Percentiles rank a stretch among this genome's conserved stretches.
phyloP scores from a whole-genome alignment of 2,888 invertebrate species.

The Malacosoma neustria region DNA sequence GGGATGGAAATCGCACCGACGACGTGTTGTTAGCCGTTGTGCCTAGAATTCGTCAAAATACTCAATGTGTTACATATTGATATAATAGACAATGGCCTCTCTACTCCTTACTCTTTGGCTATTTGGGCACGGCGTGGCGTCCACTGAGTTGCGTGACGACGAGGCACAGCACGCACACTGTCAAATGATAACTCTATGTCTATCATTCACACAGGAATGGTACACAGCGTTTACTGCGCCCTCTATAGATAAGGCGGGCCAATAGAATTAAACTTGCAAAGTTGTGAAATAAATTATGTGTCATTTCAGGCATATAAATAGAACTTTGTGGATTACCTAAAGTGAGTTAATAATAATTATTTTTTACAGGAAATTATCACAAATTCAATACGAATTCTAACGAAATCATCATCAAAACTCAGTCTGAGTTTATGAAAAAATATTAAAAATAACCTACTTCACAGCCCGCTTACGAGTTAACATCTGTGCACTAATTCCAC shows the following conservation, averaged over 20 bases:
- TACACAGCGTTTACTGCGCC: constrained; percentile 34
- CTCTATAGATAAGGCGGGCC: constrained; percentile 47
- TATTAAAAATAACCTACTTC: constrained; percentile 1
- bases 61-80: too few relatives aligned
- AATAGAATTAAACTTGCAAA: constrained; percentile 38
- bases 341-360: too few relatives aligned
- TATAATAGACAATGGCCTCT: constrained; percentile 1
- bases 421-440: not conserved
- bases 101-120: constrained; percentile 31
- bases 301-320: not conserved
- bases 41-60: too few relatives aligned
- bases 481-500: too few relatives aligned
- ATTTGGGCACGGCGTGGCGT: constrained; percentile 43
- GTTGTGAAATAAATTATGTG: constrained; percentile 30
- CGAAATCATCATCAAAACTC: not conserved
- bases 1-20: too few relatives aligned
- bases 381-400: too few relatives aligned
- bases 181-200: constrained; percentile 72
- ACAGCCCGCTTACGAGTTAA: too few relatives aligned
- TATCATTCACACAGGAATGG: constrained; percentile 67
- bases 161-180: constrained; percentile 59
- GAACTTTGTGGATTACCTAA: not conserved
- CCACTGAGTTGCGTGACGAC: constrained; percentile 56
- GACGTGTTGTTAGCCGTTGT: too few relatives aligned
- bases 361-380: too few relatives aligned